These are phyloP conservation scores for Acanthis flammea DNA, from an alignment of 2,797 vertebrate species.

Conservation along the genomic window DNA sequence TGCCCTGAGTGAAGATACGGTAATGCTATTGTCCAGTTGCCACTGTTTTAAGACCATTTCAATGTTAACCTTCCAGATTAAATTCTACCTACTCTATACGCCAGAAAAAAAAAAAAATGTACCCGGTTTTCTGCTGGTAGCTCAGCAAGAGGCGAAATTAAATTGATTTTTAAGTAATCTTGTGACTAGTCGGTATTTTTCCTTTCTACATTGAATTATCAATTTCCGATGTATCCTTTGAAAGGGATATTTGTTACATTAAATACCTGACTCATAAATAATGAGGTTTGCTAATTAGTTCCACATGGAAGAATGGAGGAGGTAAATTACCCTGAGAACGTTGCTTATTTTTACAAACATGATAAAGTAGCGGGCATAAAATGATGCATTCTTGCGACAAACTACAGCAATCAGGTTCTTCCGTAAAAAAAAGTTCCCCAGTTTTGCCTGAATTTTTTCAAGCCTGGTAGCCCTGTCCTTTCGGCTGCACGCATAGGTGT, in stretches of 20 bases:
- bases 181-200: not conserved
- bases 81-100: not conserved
- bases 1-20: conserved; percentile 43
- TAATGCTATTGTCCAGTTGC: conserved; percentile 46
- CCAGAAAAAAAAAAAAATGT: not conserved
- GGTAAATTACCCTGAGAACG: conserved; percentile 51
- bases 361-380: conserved; percentile 43
- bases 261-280: conserved; percentile 63
- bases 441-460: not conserved
- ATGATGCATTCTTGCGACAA: not conserved
- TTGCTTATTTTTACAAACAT: conserved; percentile 62
- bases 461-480: not conserved
- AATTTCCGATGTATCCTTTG: conserved; percentile 28
- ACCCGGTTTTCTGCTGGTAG: not conserved
- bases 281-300: conserved; percentile 58
- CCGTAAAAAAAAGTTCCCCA: not conserved
- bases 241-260: conserved; percentile 55
- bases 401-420: conserved; percentile 9
- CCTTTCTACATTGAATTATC: conserved; percentile 44
- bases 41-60: conserved; percentile 15
- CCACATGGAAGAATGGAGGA: conserved; percentile 56
- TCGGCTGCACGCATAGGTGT: not conserved
- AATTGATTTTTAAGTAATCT: not conserved
- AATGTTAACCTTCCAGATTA: conserved; percentile 2
- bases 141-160: not conserved